Evolutionary conservation across 2,888 invertebrate species (phyloP), one percentile per base, ranked within the genome.

Genomic region (Dastarcus helophoroides): DNA sequence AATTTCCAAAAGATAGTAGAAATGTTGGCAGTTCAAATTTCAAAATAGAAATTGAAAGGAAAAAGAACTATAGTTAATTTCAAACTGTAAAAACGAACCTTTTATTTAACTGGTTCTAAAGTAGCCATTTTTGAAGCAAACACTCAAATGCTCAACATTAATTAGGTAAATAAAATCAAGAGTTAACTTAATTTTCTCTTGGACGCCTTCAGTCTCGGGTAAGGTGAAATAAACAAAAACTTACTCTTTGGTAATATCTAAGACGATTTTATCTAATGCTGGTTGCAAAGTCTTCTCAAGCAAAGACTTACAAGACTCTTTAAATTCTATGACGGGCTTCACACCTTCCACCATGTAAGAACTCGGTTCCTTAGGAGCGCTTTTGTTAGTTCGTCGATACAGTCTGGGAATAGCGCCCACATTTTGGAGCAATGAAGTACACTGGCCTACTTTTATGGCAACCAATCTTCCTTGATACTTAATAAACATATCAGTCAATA

Each of bases 341-440:
- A 53, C 36, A 26, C 53, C 51, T 32, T 56, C 50, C 10, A 49
- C 38, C 38, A 60, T 76, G 53, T 93, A 94, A 10, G 69, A 59
- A 39, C 89, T 89, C 17, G 83, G 74, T 47, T 80, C 80, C 1
- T 74, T 76, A 0, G 93, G 91, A 14, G 80, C 68, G 43, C 82
- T 89, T 39, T 89, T 72, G 56, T 94, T 94, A 0, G 94, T 94
- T 58, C 90, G 79, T 31, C 93, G 69, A 58, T 89, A 95, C 32
- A 94, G 64, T 38, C 94, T 70, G 2, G 97, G 97, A 59, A 97
- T 86, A 56, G 95, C 91, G 44, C 78, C 83, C 3, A 95, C 90
- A 68, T 82, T 81, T 39, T 79, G 77, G 43, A 86, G 65, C 43
- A 77, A 73, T 13, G 65, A 57, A 29, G 71, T 64, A 48, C 75